Percentiles rank a stretch among this genome's conserved stretches.
Conservation (phyloP, 2,797 vertebrate genomes). For the Babyrousa celebensis region DNA sequence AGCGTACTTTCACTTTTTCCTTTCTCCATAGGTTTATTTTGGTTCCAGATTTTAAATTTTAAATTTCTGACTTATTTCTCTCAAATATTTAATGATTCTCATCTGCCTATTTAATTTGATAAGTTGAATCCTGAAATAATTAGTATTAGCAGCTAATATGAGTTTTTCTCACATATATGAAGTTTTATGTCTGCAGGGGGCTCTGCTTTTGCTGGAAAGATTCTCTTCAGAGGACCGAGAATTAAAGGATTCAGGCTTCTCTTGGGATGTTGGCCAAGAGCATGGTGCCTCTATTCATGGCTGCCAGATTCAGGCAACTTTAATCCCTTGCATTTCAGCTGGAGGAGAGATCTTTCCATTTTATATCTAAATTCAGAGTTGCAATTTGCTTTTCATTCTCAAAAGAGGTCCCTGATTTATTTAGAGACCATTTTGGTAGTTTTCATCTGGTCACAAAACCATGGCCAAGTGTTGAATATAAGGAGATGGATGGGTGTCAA, state of each 20-base stretch:
- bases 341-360: background rate
- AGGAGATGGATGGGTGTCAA: background rate
- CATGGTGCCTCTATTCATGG: background rate
- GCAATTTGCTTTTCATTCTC: background rate
- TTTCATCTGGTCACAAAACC: background rate
- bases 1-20: background rate
- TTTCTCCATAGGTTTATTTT: constrained; percentile 15
- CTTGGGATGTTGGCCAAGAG: background rate
- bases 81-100: background rate
- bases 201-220: background rate
- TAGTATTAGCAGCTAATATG: background rate
- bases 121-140: background rate
- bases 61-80: background rate
- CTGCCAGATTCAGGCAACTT: background rate
- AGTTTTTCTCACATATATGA: background rate
- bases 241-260: background rate
- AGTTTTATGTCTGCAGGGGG: background rate
- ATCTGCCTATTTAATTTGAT: background rate
- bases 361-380: background rate
- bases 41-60: background rate
- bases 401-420: background rate
- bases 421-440: background rate
- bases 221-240: background rate
- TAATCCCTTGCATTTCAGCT: background rate
- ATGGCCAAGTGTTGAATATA: background rate